Evolutionary conservation across 2,888 invertebrate species (phyloP).

Genomic region (Apotomis capreana): DNA sequence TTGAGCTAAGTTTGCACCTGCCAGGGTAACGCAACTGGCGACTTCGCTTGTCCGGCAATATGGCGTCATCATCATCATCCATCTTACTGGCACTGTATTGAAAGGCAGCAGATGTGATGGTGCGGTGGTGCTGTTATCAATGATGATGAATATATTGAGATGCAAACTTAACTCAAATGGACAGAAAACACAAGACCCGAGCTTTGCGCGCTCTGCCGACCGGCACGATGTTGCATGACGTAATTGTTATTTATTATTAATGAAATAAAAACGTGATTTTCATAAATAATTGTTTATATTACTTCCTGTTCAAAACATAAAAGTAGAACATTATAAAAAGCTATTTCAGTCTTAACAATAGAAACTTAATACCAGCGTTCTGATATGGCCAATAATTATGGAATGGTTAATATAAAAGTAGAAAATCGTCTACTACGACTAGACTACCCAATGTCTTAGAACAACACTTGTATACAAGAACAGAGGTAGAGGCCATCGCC

Average conservation of each 20-base stretch:
- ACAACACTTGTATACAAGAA: too few relatives aligned
- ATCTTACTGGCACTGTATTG: too few relatives aligned
- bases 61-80: too few relatives aligned
- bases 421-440: slow-evolving; percentile 48
- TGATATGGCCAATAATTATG: slow-evolving; percentile 29
- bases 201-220: not conserved
- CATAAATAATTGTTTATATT: slow-evolving; percentile 40
- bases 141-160: not conserved
- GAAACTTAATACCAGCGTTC: slow-evolving; percentile 38
- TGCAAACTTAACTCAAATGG: not conserved
- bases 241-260: slow-evolving; percentile 19
- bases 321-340: slow-evolving; percentile 55
- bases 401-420: slow-evolving; percentile 55
- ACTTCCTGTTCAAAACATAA: slow-evolving; percentile 44
- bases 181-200: not conserved
- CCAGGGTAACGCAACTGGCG: too few relatives aligned
- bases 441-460: not conserved
- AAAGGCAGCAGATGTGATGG: too few relatives aligned
- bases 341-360: slow-evolving; percentile 67
- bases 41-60: too few relatives aligned
- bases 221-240: not conserved
- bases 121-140: too few relatives aligned
- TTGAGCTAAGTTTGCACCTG: not conserved
- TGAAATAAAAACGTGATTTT: slow-evolving; percentile 31
- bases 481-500: too few relatives aligned